phyloP scores from a whole-genome alignment of 2,888 invertebrate species.

The Drosophila aldrichi region DNA sequence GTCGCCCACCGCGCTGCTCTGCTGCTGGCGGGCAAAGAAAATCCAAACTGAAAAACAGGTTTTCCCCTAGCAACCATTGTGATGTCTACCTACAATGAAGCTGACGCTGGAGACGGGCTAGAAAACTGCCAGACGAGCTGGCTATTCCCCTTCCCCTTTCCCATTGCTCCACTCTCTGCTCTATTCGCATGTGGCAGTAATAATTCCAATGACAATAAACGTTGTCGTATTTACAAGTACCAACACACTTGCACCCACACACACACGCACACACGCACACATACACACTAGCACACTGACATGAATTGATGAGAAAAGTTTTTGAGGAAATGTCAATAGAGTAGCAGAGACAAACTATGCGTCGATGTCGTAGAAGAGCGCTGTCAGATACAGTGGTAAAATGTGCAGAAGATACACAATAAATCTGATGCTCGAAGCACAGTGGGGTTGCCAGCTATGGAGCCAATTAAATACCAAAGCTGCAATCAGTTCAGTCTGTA shows the following conservation, averaged over 20 bases:
- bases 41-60: slow-evolving; percentile 73
- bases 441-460: neutral
- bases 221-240: slow-evolving; percentile 79
- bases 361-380: slow-evolving; percentile 39
- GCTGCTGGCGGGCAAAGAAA: slow-evolving; percentile 56
- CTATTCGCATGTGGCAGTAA: slow-evolving; percentile 69
- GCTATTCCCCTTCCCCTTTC: slow-evolving; percentile 5
- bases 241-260: slow-evolving; percentile 45
- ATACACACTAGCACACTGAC: slow-evolving; percentile 54
- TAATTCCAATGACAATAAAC: slow-evolving; percentile 82
- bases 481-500: neutral
- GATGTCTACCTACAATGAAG: slow-evolving; percentile 71
- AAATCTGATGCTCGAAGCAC: neutral
- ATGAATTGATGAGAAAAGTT: slow-evolving; percentile 80
- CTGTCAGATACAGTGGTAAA: slow-evolving; percentile 40
- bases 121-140: slow-evolving; percentile 44
- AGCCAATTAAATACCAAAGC: neutral
- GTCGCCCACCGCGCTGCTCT: neutral
- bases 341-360: slow-evolving; percentile 74
- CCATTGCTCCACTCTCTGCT: neutral
- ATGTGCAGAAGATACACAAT: neutral
- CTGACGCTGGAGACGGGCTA: slow-evolving; percentile 42
- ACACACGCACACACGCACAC: slow-evolving; percentile 38
- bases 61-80: slow-evolving; percentile 79
- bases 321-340: slow-evolving; percentile 82